phyloP scores from a whole-genome alignment of 1,140 invertebrate species.

The Rhopalosiphum maidis region DNA sequence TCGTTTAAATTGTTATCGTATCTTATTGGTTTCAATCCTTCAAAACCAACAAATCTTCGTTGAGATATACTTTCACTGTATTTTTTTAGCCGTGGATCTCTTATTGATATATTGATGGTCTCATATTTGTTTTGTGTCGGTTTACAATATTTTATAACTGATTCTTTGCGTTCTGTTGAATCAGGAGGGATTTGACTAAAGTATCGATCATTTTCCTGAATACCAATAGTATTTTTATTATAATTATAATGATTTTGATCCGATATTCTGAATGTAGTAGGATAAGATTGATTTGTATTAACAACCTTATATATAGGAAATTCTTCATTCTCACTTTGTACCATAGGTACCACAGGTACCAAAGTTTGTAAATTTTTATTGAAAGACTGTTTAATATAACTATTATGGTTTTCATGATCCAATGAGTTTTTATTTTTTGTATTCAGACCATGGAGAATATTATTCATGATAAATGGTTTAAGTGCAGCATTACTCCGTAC shows the following conservation, averaged over 20 bases:
- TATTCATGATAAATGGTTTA: background rate
- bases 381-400: background rate
- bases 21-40: background rate
- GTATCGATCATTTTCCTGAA: background rate
- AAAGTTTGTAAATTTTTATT: background rate
- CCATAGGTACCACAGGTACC: background rate
- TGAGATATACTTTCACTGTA: background rate
- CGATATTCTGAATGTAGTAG: background rate
- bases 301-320: background rate
- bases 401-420: too few relatives aligned
- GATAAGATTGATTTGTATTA: background rate
- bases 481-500: background rate
- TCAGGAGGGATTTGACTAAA: background rate
- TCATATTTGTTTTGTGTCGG: background rate
- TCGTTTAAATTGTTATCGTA: background rate
- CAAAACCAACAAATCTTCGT: background rate
- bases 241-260: background rate
- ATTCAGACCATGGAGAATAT: background rate
- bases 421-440: background rate
- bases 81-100: background rate
- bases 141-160: background rate
- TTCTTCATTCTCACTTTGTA: background rate
- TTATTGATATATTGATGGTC: background rate
- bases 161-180: background rate
- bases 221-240: background rate